Evolutionary conservation across 2,888 invertebrate species (phyloP), one percentile per base, ranked within the genome.

Genomic region (Epirrhoe alternata): DNA sequence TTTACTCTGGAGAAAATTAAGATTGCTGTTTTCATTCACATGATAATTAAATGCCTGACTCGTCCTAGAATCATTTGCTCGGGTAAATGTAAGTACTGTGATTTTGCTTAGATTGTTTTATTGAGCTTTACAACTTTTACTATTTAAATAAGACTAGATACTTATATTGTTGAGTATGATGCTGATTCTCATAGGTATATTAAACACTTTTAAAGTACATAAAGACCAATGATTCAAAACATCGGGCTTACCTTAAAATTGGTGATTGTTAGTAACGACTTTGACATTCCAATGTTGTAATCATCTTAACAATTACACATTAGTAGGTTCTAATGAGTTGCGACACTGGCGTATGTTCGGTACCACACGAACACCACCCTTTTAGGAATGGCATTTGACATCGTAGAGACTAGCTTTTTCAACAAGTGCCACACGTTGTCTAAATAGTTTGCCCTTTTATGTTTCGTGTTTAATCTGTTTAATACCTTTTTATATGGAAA

Each of bases 401-500:
- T 31, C 7, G 17, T 50, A 31, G 42, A 51, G 42, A 52, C 61
- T 42, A 52, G 30, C 47, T 68, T 70, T 66, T 63, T 69, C 47
- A 24, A 24, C 24, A 31, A 61, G 63, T 65, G 64, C 56, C 33
- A 67, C 57, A 42, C 60, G 54, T 66, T 61, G 59, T 50, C 59
- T 67, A 70, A 71, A 73, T 71, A 66, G 35, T 45, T 60, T 45
- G 33, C 24, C 64, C 59, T 31, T 69, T 47, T 57, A 52, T 52
- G 61, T 58, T 35, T 16, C 12, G 42, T 8, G 16, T 55, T 66
- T 49, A 53, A 62, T 65, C 61, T 53, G 50, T 66, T 50, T 65
- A 35, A 58, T 65, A 67, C 66, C 30, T 56, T 8, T 63, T 64
- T 61, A 64, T 66, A 64, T 61, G 71, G 73, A 64, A 71, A 70